A percentile compares a stretch with the other conserved stretches of the same genome.
Conservation (phyloP, 2,113 vertebrate species). For the Rhea americana region DNA sequence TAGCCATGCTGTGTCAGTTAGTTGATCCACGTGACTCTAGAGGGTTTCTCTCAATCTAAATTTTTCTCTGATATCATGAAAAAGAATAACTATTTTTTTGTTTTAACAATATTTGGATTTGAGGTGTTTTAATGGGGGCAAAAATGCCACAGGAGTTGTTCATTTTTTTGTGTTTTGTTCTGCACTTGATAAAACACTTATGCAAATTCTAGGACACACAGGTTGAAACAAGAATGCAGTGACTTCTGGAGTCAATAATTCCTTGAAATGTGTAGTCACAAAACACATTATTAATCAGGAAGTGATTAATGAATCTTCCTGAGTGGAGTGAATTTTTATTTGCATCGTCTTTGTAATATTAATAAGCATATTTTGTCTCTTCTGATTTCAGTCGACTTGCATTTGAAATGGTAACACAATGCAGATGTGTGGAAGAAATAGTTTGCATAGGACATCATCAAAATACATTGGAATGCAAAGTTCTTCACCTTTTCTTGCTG, state of each 20-base stretch:
- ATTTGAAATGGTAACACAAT: neutral
- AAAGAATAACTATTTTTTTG: fast-evolving
- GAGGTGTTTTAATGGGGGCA: neutral
- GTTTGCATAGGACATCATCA: neutral
- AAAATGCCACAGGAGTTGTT: neutral
- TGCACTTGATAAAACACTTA: neutral
- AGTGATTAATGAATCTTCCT: neutral
- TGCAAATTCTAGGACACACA: neutral
- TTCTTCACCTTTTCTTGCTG: neutral
- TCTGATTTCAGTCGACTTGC: neutral
- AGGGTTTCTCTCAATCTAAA: neutral
- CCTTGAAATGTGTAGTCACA: neutral
- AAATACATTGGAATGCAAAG: neutral
- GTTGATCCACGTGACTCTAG: neutral
- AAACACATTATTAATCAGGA: neutral
- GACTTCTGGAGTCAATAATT: neutral
- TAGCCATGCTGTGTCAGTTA: neutral
- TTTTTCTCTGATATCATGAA: neutral
- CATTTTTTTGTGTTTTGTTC: fast-evolving
- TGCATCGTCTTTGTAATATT: neutral
- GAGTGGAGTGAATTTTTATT: neutral
- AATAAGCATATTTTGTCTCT: neutral
- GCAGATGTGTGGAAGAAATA: neutral
- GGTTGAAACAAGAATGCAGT: neutral
- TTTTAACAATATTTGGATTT: neutral